Evolutionary conservation across 2,113 vertebrate genomes (phyloP).

Genomic region (Edolisoma coerulescens): DNA sequence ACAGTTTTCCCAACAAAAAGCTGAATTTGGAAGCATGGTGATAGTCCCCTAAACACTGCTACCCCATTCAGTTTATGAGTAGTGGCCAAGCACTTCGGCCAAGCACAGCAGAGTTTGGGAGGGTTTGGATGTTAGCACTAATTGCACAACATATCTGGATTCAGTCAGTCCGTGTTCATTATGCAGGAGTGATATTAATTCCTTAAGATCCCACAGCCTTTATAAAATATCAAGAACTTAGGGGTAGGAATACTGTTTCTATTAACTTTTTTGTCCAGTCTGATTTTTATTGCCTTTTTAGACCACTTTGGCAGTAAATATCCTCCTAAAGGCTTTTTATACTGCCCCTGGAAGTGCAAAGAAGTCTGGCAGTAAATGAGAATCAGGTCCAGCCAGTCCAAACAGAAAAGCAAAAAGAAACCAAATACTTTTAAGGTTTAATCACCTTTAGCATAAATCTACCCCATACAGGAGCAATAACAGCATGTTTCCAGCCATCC

Average conservation of each 20-base stretch:
- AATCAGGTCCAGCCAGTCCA: not conserved
- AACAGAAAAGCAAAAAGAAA: not conserved
- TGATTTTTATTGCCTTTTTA: slow-evolving; percentile 31
- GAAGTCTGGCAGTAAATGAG: not conserved
- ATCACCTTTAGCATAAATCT: slow-evolving; percentile 26
- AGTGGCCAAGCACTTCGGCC: not conserved
- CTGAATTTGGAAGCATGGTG: not conserved
- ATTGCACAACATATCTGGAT: not conserved
- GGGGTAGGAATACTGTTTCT: not conserved
- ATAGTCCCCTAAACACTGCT: not conserved
- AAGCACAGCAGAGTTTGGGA: not conserved
- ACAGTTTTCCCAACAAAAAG: not conserved
- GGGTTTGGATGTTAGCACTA: not conserved
- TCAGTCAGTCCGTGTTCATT: not conserved
- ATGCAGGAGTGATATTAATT: not conserved
- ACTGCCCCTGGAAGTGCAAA: slow-evolving; percentile 5
- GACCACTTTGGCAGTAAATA: slow-evolving; percentile 10
- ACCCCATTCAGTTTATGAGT: not conserved
- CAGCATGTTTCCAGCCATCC: not conserved
- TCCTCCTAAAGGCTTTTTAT: not conserved
- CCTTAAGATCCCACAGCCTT: not conserved
- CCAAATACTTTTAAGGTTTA: slow-evolving; percentile 2
- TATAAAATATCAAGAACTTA: slow-evolving; percentile 6
- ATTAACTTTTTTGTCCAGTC: not conserved
- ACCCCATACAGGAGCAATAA: not conserved